Evolutionary conservation across 2,888 invertebrate species (phyloP).

Genomic region (Sisyra nigra): DNA sequence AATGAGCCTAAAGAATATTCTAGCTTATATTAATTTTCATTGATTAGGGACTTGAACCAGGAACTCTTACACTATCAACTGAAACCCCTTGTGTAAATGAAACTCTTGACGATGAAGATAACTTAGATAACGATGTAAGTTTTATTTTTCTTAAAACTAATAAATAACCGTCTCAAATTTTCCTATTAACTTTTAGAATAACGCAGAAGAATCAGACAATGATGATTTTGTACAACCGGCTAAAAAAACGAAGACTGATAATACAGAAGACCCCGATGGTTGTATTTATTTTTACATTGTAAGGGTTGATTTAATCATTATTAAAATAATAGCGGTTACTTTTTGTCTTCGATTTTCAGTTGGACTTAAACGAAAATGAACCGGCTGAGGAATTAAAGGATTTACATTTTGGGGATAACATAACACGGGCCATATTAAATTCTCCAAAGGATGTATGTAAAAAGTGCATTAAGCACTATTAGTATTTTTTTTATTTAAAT

Average conservation of each 20-base stretch:
- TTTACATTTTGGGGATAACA: conserved; percentile 1
- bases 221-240: background rate
- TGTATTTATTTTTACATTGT: conserved; percentile 7
- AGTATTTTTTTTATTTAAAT: too few relatives aligned
- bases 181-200: background rate
- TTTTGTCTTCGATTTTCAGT: background rate
- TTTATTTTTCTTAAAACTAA: too few relatives aligned
- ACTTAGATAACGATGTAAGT: conserved; percentile 5
- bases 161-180: too few relatives aligned
- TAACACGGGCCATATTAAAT: background rate
- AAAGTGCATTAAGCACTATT: too few relatives aligned
- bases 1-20: too few relatives aligned
- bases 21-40: background rate
- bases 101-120: background rate
- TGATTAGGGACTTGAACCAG: conserved; percentile 3
- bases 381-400: background rate
- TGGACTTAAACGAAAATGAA: conserved; percentile 1
- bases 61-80: conserved; percentile 6
- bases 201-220: background rate
- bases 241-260: background rate
- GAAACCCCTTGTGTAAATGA: background rate
- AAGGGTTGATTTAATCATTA: background rate
- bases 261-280: background rate
- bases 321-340: background rate
- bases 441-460: background rate